These are phyloP conservation scores for Rutilus rutilus DNA, from an alignment of 2,113 vertebrate genomes.

Conservation along the genomic window DNA sequence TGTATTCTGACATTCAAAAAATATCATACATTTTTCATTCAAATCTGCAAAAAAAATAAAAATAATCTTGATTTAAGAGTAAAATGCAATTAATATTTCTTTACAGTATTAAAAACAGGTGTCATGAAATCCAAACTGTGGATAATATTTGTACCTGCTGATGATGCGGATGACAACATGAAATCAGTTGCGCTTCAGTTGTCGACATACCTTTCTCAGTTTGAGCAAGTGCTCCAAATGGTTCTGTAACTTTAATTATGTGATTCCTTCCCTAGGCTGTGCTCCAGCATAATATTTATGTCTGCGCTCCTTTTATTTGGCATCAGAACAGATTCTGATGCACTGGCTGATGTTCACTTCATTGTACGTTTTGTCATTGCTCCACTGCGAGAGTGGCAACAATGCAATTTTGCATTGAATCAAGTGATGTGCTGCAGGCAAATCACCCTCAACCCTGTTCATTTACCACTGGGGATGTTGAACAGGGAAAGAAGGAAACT, in stretches of 20 bases:
- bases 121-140: background rate
- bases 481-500: conserved; percentile 15
- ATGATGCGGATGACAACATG: background rate
- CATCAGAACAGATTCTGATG: background rate
- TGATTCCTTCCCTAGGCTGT: background rate
- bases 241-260: conserved; percentile 7
- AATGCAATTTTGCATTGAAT: conserved; percentile 49
- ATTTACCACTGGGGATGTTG: conserved; percentile 29
- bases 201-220: background rate
- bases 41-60: too few relatives aligned
- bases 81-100: background rate
- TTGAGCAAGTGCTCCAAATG: background rate
- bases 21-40: too few relatives aligned
- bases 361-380: conserved; percentile 34
- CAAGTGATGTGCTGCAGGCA: conserved; percentile 41
- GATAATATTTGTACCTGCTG: background rate
- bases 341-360: background rate
- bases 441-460: conserved; percentile 24
- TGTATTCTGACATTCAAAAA: too few relatives aligned
- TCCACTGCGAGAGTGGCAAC: conserved; percentile 21
- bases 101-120: background rate
- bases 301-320: conserved; percentile 30
- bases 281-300: background rate
- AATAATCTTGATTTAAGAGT: background rate
- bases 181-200: background rate